These are phyloP conservation scores for Aplidium turbinatum DNA, from an alignment of 23 tunicate genomes.

Conservation along the genomic window DNA sequence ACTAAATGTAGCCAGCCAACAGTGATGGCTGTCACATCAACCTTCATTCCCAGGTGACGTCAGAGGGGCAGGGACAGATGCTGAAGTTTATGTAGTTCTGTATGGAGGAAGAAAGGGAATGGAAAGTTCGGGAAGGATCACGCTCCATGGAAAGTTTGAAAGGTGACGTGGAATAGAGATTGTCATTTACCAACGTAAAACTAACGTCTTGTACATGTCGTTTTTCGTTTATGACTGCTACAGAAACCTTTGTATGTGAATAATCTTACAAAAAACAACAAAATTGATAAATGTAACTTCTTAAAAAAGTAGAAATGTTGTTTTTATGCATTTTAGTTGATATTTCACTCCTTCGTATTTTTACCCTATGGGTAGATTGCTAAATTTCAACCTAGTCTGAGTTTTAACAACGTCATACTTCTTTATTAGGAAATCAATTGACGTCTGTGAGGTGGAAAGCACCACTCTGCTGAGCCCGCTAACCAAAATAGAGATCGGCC, in stretches of 20 bases:
- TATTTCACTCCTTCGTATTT: no score
- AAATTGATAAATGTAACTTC: no score
- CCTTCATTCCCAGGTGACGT: conserved; percentile 72
- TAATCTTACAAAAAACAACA: no score
- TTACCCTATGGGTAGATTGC: no score
- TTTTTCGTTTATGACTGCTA: no score
- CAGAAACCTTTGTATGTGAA: no score
- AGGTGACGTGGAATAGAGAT: conserved; percentile 35
- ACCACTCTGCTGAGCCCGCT: conserved; percentile 83
- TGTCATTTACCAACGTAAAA: neutral
- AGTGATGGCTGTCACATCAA: no score
- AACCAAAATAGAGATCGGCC: conserved; percentile 90
- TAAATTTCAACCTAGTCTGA: no score
- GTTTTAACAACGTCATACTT: no score
- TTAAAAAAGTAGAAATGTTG: no score
- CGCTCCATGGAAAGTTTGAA: conserved; percentile 91
- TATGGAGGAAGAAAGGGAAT: conserved; percentile 81
- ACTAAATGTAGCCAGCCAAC: no score
- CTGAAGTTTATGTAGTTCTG: conserved; percentile 86
- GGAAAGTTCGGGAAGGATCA: conserved; percentile 67
- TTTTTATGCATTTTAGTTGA: no score
- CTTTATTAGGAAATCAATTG: conserved; percentile 76
- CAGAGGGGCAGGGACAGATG: conserved; percentile 96
- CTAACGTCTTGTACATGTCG: neutral
- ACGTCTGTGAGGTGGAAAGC: conserved; percentile 71